These are phyloP conservation scores for Microcebus tavaratra DNA, from an alignment of 2,113 vertebrate genomes.

Conservation along the genomic window DNA sequence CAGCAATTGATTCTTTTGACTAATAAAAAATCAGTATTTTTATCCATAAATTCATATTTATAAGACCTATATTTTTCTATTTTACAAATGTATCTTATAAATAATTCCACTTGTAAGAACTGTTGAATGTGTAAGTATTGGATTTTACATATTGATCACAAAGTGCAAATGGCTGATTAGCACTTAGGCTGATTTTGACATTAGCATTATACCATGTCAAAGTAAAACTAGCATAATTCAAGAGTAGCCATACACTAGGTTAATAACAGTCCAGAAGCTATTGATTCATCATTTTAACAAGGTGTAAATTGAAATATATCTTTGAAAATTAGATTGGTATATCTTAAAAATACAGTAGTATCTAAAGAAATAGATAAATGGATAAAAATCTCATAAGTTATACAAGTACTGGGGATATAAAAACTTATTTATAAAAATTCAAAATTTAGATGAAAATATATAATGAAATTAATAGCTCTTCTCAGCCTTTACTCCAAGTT, in stretches of 20 bases:
- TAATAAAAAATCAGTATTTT: background rate
- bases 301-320: background rate
- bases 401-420: background rate
- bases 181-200: background rate
- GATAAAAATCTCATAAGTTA: background rate
- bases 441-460: background rate
- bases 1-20: background rate
- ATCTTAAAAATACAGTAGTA: background rate
- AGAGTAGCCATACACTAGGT: background rate
- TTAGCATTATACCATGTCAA: background rate
- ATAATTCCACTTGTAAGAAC: background rate
- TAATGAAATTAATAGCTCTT: background rate
- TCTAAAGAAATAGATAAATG: background rate
- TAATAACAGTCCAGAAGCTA: background rate
- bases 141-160: background rate
- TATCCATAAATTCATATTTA: background rate
- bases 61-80: background rate
- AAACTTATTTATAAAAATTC: background rate
- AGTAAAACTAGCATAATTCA: background rate
- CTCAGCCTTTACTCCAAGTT: background rate
- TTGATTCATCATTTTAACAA: background rate
- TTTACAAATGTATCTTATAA: background rate
- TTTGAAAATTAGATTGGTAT: background rate
- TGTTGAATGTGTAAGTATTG: background rate
- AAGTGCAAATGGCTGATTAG: background rate